Conservation (phyloP, 2,888 invertebrate genomes). For the Chorisops tibialis region DNA sequence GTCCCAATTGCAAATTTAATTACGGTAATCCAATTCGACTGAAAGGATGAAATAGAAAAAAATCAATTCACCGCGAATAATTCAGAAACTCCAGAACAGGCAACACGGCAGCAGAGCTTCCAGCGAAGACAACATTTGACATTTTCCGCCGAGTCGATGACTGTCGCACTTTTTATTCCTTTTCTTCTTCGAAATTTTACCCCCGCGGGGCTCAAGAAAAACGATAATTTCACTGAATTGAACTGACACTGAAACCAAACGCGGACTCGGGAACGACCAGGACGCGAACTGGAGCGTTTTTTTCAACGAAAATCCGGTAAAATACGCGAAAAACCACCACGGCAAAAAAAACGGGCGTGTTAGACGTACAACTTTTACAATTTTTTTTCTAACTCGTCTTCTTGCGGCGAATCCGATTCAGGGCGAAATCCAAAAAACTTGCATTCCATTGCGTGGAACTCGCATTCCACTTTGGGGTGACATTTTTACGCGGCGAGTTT, state of each 20-base stretch:
- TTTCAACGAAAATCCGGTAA: background rate
- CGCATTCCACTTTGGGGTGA: too few species aligned
- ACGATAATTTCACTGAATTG: too few species aligned
- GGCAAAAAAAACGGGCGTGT: conserved; percentile 5
- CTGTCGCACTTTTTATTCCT: too few species aligned
- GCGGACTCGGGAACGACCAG: background rate
- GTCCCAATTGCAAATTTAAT: too few species aligned
- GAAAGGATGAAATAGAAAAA: too few species aligned
- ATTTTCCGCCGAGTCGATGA: conserved; percentile 10
- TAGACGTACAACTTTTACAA: conserved; percentile 10
- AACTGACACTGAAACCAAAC: too few species aligned
- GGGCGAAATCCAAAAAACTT: too few species aligned
- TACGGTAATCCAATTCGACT: too few species aligned
- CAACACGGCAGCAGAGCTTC: conserved; percentile 14
- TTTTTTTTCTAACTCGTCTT: background rate
- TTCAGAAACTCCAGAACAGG: background rate
- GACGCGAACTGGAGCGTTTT: background rate
- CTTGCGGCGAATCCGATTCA: background rate
- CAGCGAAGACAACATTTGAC: conserved; percentile 21
- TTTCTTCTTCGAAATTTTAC: too few species aligned
- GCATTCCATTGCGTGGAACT: too few species aligned
- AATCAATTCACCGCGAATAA: conserved; percentile 21
- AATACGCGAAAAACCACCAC: conserved; percentile 6
- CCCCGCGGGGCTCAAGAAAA: too few species aligned
- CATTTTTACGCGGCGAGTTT: too few species aligned